Evolutionary conservation across 2,797 vertebrate genomes (phyloP).

Genomic region (Steatocranus sp.): DNA sequence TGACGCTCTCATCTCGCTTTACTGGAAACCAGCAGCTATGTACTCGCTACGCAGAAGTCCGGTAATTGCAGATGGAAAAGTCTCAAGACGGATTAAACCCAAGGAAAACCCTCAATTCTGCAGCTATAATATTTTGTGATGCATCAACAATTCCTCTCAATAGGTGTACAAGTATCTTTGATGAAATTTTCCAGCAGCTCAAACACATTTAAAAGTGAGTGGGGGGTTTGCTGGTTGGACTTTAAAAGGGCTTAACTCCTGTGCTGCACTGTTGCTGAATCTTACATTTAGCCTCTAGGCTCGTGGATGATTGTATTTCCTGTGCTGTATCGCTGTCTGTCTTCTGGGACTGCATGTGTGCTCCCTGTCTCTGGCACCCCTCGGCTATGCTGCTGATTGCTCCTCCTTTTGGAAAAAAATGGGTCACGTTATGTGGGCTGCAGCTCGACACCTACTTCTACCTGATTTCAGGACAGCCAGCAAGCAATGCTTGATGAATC

Average conservation of each 20-base stretch:
- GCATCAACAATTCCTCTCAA: constrained; percentile 8
- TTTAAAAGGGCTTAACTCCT: constrained; percentile 48
- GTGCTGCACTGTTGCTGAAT: constrained; percentile 39
- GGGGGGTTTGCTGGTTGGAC: constrained; percentile 30
- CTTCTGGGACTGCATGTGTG: constrained; percentile 58
- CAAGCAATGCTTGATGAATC: neutral
- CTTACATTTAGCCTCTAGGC: constrained; percentile 65
- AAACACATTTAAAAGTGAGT: constrained; percentile 13
- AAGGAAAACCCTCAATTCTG: neutral
- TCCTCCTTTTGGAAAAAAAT: constrained; percentile 58
- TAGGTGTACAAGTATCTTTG: constrained; percentile 30
- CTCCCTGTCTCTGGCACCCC: constrained; percentile 53
- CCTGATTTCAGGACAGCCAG: constrained; percentile 30
- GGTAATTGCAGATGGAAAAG: neutral
- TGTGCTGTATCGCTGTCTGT: constrained; percentile 60
- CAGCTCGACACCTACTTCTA: constrained; percentile 20
- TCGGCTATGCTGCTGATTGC: constrained; percentile 57
- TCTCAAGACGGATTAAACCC: neutral
- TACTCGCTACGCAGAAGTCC: neutral
- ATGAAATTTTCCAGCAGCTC: constrained; percentile 35
- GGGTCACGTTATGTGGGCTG: constrained; percentile 65
- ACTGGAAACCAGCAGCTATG: constrained; percentile 40
- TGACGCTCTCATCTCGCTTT: neutral
- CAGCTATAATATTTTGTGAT: neutral
- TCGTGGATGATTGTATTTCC: constrained; percentile 72